Base-by-base conservation (phyloP, 2,797 vertebrate species). In the Propithecus deckenii region DNA sequence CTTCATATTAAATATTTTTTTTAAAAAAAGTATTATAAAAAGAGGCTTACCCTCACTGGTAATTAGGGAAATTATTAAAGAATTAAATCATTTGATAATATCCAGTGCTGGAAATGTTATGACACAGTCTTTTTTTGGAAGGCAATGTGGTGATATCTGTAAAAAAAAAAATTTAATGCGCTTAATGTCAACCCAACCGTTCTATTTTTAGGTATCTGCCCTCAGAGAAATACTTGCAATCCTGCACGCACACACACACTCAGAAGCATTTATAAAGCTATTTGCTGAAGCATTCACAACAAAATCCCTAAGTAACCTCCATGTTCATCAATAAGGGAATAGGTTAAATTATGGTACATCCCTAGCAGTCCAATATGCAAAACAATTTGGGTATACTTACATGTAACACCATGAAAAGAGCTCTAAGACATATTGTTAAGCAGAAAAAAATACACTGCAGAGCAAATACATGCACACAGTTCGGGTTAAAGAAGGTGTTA, bases 161-260 rank as follows among this genome's bases (percentile, higher is more conserved):
- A 25, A 93, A 91, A 96, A 61, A 20, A 65, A 25, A 78, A 72
- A 63, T 12, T 35, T 46, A 86, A 91, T 91, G 75, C 0, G 7
- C 48, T 92, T 89, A 28, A 91, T 97, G 91, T 93, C 89, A 96
- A 96, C 63, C 83, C 78, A 94, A 50, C 55, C 63, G 52, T 94
- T 97, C 96, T 97, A 97, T 97, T 97, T 97, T 96, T 93, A 95
- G 48, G 35, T 69, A 80, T 96, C 86, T 97, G 46, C 59, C 91
- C 86, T 43, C 94, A 96, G 75, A 97, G 65, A 96, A 97, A 97
- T 86, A 93, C 80, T 87, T 89, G 86, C 75, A 89, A 91, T 88
- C 8, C 4, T 93, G 78, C 59, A 88, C 10, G 13, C 52, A 95
- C 13, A n/a, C 69, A 85, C 48, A 88, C 71, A 17, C 48, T 59